Evolutionary conservation across 2,797 vertebrate species (phyloP).

Genomic region (Pseudocheirus occidentalis): DNA sequence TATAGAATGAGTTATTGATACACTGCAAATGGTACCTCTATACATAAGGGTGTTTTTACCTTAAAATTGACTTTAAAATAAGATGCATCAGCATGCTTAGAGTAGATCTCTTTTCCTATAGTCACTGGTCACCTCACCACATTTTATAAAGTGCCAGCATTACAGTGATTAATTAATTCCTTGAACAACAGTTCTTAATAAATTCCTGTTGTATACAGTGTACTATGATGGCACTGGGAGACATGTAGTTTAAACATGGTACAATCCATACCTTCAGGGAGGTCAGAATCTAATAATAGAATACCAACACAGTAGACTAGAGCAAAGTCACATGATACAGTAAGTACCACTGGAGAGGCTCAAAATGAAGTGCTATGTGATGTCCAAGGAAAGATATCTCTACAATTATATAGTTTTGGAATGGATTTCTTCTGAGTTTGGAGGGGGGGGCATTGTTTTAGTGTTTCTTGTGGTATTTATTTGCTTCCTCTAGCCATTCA

Average conservation of each 20-base stretch:
- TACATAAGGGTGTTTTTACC: neutral
- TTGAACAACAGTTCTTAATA: neutral
- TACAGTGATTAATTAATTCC: neutral
- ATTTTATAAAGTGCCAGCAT: neutral
- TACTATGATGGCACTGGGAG: neutral
- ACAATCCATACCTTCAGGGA: neutral
- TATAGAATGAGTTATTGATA: neutral
- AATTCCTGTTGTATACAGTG: neutral
- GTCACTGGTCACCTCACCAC: neutral
- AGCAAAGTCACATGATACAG: neutral
- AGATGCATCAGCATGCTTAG: neutral
- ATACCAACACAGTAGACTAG: neutral
- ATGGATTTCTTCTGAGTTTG: neutral
- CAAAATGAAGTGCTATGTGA: neutral
- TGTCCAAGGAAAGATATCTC: neutral
- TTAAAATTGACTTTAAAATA: neutral
- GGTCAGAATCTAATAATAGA: neutral
- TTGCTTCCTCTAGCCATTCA: neutral
- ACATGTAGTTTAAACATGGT: neutral
- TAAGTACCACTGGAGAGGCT: neutral
- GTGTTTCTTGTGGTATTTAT: neutral
- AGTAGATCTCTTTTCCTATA: neutral
- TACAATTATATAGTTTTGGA: neutral
- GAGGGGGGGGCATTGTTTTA: neutral
- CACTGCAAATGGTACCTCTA: neutral